Base-by-base conservation (phyloP, 1,140 invertebrate species). In the Fragariocoptes setiger region DNA sequence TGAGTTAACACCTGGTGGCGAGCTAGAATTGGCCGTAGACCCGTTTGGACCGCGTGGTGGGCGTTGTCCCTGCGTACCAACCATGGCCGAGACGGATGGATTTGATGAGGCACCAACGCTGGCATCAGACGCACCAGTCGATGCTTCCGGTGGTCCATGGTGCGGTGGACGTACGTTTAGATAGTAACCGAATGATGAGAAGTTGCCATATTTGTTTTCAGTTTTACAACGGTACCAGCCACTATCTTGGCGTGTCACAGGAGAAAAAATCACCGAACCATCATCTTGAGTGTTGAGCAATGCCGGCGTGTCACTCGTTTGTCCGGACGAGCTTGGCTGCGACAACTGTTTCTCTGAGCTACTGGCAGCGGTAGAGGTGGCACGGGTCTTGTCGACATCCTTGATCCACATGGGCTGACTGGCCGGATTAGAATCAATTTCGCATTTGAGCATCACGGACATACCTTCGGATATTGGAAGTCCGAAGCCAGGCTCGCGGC, bases 141-240 rank as follows among this genome's bases (percentile, higher is more conserved):
- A n/a, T n/a, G n/a, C n/a, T n/a, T n/a, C n/a, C n/a, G n/a, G n/a
- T n/a, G n/a, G n/a, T 8, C 25, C n/a, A 31, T 31, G 8, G 8
- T 31, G 25, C 25, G 8, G 25, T n/a, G 25, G 25, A 57, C 75
- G 61, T 43, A 82, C 73, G 53, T 77, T 78, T 42, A 83, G 67
- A 54, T 74, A 79, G 60, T 80, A 80, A 43, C 76, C 76, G 50
- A 80, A 79, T 50, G 74, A 77, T 42, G 73, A 74, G 60, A 76
- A 80, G 53, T 73, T 67, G 12, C 72, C 71, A 48, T 76, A 66
- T 47, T 71, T 62, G 63, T 80, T 75, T 38, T 70, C 63, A 37
- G 74, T 74, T 19, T 72, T 70, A 59, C 76, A 83, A 54, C 77
- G 74, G 60, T 83, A 82, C 77, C 76, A 80, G 48, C 76, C 76